Conservation (phyloP, 2,113 vertebrate genomes). For the Aphelocoma coerulescens region DNA sequence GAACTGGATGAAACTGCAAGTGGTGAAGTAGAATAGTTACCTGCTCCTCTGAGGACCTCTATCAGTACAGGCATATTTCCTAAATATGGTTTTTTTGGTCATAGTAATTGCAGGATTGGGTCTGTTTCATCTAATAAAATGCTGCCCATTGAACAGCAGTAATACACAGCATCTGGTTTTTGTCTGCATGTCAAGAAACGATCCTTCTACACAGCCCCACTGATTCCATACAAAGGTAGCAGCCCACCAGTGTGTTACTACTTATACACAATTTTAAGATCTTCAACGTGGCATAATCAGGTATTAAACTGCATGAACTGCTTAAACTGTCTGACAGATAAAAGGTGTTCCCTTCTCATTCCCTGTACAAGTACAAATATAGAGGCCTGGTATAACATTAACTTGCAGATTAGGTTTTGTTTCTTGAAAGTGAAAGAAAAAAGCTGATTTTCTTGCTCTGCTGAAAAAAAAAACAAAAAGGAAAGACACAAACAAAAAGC, state of each 20-base stretch:
- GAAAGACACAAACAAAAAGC: neutral
- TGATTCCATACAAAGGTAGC: neutral
- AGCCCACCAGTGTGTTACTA: neutral
- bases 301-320: neutral
- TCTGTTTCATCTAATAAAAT: neutral
- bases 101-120: neutral
- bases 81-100: neutral
- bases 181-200: neutral
- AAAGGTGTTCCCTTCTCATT: neutral
- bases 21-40: neutral
- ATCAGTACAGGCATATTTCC: neutral
- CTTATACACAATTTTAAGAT: neutral
- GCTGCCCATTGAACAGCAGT: neutral
- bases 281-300: neutral
- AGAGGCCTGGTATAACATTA: neutral
- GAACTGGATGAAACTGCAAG: neutral
- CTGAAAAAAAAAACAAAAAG: neutral
- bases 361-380: neutral
- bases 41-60: neutral
- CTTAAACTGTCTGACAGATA: neutral
- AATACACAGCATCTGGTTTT: neutral
- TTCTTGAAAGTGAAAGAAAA: neutral
- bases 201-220: neutral
- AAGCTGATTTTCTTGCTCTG: neutral
- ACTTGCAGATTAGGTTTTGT: neutral